Evolutionary conservation across 1,140 invertebrate genomes (phyloP), one percentile per base, ranked within the genome.

Genomic region (Drosophila ercepeae): DNA sequence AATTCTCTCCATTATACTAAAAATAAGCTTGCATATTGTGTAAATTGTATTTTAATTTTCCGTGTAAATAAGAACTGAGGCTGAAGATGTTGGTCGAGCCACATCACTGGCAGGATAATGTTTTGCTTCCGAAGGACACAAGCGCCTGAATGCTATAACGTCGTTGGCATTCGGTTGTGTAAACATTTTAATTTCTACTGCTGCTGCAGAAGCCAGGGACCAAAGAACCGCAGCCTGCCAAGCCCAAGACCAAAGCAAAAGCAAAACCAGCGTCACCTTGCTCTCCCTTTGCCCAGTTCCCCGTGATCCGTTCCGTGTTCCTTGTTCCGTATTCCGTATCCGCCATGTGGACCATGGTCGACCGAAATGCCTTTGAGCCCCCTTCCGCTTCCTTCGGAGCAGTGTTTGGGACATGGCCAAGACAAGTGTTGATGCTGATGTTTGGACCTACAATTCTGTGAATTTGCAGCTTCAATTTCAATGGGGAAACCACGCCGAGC

Each of bases 101-200:
- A 44, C 42, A 61, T 68, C 52, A 67, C 32, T 53, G 16, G 41
- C 55, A 65, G 21, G 51, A 52, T 68, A 71, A 71, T 71, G 67
- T 60, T 72, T 32, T 53, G 55, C 59, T 63, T 44, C 21, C 54
- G 69, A 72, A 76, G 55, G 69, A 74, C 74, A 74, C 60, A 65
- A 36, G 16, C 21, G 52, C 55, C 67, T 86, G 81, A 88, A 88
- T 86, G 64, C 68, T 67, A 18, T 74, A 74, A 81, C 74, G 77
- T 81, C 69, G 73, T 78, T 71, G 74, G 82, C 82, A 73, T 73
- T 83, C 58, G 65, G 82, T 88, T 88, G 82, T 88, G 82, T 88
- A 88, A 88, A 88, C 82, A 88, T 88, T 88, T 88, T 88, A 88
- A 88, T 88, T 88, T 88, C 78, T 68, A 64, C 70, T 71, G 74